phyloP scores from a whole-genome alignment of 2,113 vertebrate genomes.

The Delphinus delphis region DNA sequence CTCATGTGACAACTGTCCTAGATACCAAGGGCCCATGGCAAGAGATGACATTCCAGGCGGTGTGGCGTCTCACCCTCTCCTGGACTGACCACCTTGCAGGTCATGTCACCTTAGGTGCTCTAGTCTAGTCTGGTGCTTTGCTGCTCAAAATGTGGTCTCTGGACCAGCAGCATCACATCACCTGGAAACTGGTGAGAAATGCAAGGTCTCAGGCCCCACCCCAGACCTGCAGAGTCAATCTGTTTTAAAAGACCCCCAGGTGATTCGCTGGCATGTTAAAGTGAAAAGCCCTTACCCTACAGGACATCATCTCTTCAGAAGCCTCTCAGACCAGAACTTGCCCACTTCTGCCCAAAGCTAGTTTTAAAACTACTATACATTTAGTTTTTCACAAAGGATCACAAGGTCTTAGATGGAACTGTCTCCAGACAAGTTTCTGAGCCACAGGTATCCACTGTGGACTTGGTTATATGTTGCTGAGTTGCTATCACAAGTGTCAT shows the following conservation, averaged over 20 bases:
- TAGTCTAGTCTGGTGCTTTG: not conserved
- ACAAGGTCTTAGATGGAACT: not conserved
- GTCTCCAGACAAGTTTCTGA: not conserved
- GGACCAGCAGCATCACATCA: not conserved
- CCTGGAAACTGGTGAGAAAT: not conserved
- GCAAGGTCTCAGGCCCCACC: not conserved
- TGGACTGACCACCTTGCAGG: not conserved
- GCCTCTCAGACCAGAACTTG: not conserved
- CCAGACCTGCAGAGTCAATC: not conserved
- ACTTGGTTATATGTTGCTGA: not conserved
- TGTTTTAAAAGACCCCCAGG: not conserved
- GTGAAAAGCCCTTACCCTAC: not conserved
- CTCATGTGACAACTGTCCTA: not conserved
- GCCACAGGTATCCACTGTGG: not conserved
- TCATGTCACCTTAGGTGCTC: not conserved
- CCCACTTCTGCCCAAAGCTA: not conserved
- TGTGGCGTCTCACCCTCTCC: not conserved
- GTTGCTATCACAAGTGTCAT: not conserved
- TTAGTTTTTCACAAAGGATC: not conserved
- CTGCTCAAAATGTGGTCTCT: not conserved
- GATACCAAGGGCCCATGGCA: not conserved
- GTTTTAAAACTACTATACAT: not conserved
- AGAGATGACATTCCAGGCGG: not conserved
- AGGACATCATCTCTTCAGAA: not conserved
- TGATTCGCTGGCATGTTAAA: not conserved